Conservation (phyloP, 2,113 vertebrate species). For the Brachyhypopomus occidentalis region DNA sequence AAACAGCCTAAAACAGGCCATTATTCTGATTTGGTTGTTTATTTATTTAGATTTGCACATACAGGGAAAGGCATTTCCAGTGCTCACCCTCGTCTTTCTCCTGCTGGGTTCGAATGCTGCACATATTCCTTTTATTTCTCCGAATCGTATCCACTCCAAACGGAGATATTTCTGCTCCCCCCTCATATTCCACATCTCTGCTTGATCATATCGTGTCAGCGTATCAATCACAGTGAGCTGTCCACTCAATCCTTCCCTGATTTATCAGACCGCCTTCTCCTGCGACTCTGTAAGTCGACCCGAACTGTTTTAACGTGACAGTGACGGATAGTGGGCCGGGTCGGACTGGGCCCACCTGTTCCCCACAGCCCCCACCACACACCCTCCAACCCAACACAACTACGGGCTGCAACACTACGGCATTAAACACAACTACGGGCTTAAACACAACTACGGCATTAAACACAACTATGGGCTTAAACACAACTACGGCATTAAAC, state of each 20-base stretch:
- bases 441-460: no score
- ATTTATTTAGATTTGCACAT: slow-evolving; percentile 26
- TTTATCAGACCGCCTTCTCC: slow-evolving; percentile 91
- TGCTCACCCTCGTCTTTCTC: slow-evolving; percentile 87
- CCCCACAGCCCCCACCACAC: slow-evolving; percentile 65
- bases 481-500: no score
- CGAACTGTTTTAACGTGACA: slow-evolving; percentile 95
- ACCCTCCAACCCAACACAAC: neutral
- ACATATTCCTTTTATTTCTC: slow-evolving; percentile 93
- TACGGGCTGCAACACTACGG: no score
- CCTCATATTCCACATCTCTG: slow-evolving; percentile 59
- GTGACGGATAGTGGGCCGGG: slow-evolving; percentile 85
- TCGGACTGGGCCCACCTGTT: slow-evolving; percentile 86
- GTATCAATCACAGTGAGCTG: slow-evolving; percentile 99
- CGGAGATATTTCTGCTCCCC: slow-evolving; percentile 52
- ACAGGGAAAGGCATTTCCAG: slow-evolving; percentile 78
- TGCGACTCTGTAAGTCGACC: slow-evolving; percentile 90
- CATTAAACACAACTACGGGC: no score
- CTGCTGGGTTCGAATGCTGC: slow-evolving; percentile 85
- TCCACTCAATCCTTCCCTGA: slow-evolving; percentile 99
- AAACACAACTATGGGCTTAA: no score
- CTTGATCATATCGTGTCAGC: slow-evolving; percentile 90
- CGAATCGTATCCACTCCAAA: slow-evolving; percentile 88
- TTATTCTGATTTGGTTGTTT: slow-evolving; percentile 50
- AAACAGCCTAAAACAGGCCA: no score